phyloP scores from a whole-genome alignment of 2,797 vertebrate species.

The Toxotes lorentzi region DNA sequence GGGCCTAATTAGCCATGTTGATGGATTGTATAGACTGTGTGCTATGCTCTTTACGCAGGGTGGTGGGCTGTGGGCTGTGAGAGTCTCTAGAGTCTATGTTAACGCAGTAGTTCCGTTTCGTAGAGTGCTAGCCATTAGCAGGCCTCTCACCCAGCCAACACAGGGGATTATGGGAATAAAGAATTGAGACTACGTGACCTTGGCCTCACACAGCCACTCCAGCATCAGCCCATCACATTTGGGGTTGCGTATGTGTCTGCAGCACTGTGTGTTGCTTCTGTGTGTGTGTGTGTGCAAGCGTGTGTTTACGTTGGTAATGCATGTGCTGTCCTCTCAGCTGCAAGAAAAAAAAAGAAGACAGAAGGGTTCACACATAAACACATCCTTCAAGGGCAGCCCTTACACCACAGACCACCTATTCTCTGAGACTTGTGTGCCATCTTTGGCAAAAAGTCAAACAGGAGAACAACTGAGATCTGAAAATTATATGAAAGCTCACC shows the following conservation, averaged over 20 bases:
- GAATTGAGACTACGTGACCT: slow-evolving; percentile 77
- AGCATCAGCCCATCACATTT: slow-evolving; percentile 54
- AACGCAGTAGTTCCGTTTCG: slow-evolving; percentile 68
- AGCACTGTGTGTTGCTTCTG: slow-evolving; percentile 23
- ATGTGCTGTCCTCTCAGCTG: slow-evolving; percentile 48
- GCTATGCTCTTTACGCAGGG: slow-evolving; percentile 73
- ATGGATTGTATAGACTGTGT: slow-evolving; percentile 80
- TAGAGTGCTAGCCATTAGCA: slow-evolving; percentile 82
- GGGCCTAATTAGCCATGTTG: slow-evolving; percentile 82
- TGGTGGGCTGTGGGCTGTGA: slow-evolving; percentile 62
- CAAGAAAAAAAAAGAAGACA: slow-evolving; percentile 34
- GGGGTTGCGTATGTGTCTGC: slow-evolving; percentile 43
- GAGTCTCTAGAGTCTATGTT: slow-evolving; percentile 74
- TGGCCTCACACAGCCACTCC: slow-evolving; percentile 70
- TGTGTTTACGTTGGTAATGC: slow-evolving; percentile 51
- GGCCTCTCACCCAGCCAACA: slow-evolving; percentile 77
- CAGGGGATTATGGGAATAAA: slow-evolving; percentile 81
- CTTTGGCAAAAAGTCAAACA: slow-evolving; percentile 63
- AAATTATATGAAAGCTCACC: slow-evolving; percentile 59
- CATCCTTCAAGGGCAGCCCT: slow-evolving; percentile 68
- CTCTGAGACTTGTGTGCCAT: slow-evolving; percentile 41
- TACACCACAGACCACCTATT: slow-evolving; percentile 53
- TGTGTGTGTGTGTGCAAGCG: slow-evolving; percentile 3
- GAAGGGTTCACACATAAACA: slow-evolving; percentile 78
- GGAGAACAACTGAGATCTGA: slow-evolving; percentile 60